Evolutionary conservation across 1,140 invertebrate genomes (phyloP).

Genomic region (Drosophila truncata): DNA sequence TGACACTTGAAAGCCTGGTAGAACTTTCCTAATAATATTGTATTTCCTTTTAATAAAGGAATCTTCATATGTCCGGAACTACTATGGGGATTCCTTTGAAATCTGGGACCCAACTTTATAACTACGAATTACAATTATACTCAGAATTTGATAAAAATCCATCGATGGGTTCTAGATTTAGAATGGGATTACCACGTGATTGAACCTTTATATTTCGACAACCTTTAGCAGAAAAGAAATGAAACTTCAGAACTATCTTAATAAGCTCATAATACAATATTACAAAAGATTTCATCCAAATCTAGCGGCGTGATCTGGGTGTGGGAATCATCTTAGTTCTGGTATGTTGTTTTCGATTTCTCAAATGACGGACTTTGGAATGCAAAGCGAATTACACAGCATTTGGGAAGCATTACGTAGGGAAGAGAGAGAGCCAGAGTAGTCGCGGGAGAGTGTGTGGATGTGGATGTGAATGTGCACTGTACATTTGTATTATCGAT

Average conservation of each 20-base stretch:
- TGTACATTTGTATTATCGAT: slow-evolving; percentile 49
- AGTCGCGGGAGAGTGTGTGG: background rate
- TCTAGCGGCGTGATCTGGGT: background rate
- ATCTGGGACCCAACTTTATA: background rate
- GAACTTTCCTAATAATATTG: background rate
- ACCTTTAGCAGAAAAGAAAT: background rate
- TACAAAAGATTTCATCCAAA: background rate
- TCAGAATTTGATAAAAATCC: background rate
- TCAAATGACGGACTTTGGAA: slow-evolving; percentile 48
- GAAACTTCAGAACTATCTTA: background rate
- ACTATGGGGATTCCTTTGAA: background rate
- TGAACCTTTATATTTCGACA: background rate
- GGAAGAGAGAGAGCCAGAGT: background rate
- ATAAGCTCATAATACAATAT: background rate
- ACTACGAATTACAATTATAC: background rate
- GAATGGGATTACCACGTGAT: background rate
- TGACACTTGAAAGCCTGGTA: background rate
- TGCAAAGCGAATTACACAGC: slow-evolving; percentile 48
- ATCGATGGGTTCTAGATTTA: background rate
- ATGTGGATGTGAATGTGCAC: slow-evolving; percentile 9
- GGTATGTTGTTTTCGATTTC: slow-evolving; percentile 42
- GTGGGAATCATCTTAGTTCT: background rate
- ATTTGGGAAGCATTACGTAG: slow-evolving; percentile 55
- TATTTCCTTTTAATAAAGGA: background rate
- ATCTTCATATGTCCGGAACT: background rate